phyloP scores from a whole-genome alignment of 1,140 invertebrate genomes.

The Lepidurus arcticus region DNA sequence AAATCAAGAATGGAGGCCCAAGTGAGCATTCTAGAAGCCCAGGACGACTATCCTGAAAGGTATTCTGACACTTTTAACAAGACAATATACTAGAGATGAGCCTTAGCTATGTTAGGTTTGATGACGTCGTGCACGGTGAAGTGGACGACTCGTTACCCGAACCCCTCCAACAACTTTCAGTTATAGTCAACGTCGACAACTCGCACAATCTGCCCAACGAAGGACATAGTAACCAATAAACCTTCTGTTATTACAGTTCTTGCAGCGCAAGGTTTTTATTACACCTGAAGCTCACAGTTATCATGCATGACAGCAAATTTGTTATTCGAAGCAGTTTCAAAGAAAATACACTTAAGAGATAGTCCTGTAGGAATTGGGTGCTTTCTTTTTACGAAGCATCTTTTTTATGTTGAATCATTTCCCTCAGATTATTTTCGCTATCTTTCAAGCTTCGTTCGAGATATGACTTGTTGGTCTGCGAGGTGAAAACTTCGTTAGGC shows the following conservation, averaged over 20 bases:
- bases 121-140: conserved; percentile 27
- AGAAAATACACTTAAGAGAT: neutral
- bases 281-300: neutral
- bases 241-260: too few species aligned
- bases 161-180: neutral
- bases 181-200: neutral
- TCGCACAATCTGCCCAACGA: neutral
- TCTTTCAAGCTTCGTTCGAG: conserved; percentile 72
- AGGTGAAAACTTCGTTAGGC: conserved; percentile 28
- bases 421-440: conserved; percentile 74
- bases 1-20: conserved; percentile 29
- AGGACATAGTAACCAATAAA: neutral
- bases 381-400: conserved; percentile 39
- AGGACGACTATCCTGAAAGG: conserved; percentile 37
- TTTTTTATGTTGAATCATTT: conserved; percentile 69
- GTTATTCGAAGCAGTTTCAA: conserved; percentile 7
- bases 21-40: conserved; percentile 34
- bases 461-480: conserved; percentile 62
- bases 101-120: conserved; percentile 24
- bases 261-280: too few species aligned
- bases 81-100: neutral
- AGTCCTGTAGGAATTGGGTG: neutral
- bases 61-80: neutral
- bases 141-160: conserved; percentile 24
- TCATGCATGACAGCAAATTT: neutral